Evolutionary conservation across 2,113 vertebrate species (phyloP).

Genomic region (Pteropus alecto): DNA sequence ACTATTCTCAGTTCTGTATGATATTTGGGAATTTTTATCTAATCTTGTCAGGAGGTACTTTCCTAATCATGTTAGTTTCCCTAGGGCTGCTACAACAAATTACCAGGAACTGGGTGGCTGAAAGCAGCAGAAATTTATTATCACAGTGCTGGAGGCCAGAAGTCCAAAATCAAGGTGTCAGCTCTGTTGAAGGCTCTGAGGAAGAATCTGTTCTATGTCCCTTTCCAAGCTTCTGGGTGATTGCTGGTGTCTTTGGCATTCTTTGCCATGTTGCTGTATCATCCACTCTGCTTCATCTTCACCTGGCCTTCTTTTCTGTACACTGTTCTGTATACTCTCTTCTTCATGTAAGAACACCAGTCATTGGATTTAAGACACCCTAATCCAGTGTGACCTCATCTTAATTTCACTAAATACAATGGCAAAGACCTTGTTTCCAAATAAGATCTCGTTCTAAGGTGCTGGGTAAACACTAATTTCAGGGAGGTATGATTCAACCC

Average conservation of each 20-base stretch:
- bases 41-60: neutral
- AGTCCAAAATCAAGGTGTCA: neutral
- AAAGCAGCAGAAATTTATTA: neutral
- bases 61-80: neutral
- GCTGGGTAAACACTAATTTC: neutral
- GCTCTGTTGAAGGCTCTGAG: neutral
- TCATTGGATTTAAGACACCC: neutral
- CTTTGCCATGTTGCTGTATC: neutral
- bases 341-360: neutral
- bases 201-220: neutral
- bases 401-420: neutral
- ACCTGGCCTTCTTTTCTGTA: neutral
- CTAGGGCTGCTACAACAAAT: neutral
- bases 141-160: neutral
- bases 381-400: neutral
- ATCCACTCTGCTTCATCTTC: neutral
- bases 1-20: neutral
- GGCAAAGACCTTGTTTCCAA: neutral
- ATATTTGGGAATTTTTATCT: conserved; percentile 10
- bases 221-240: neutral
- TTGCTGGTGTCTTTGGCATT: neutral
- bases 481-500: neutral
- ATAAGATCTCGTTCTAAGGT: neutral
- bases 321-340: neutral
- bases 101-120: neutral